phyloP scores from a whole-genome alignment of 2,888 invertebrate genomes.

The Nomada goodeniana region DNA sequence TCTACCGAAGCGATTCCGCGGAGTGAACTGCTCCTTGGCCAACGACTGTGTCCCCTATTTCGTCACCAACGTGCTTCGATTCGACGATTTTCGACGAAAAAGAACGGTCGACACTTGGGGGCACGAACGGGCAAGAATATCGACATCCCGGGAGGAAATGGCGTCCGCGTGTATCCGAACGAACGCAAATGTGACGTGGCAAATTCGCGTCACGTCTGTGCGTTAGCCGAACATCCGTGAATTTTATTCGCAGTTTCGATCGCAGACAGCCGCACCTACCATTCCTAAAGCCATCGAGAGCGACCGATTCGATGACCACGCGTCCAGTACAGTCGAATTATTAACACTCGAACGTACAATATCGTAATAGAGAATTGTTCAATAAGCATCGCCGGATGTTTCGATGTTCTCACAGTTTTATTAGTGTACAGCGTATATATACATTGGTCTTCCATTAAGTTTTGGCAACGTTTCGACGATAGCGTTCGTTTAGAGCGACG shows the following conservation, averaged over 20 bases:
- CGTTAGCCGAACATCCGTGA: constrained; percentile 40
- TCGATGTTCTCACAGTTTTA: constrained; percentile 65
- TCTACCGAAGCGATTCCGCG: background rate
- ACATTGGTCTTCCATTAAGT: constrained; percentile 75
- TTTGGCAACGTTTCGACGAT: constrained; percentile 65
- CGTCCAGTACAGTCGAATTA: constrained; percentile 1
- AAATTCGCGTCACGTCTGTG: constrained; percentile 52
- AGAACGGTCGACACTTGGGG: background rate
- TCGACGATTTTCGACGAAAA: constrained; percentile 18
- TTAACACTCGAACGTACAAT: constrained; percentile 53
- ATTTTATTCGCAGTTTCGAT: constrained; percentile 43
- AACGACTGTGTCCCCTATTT: constrained; percentile 33
- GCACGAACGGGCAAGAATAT: background rate
- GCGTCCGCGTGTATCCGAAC: constrained; percentile 20
- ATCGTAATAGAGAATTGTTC: constrained; percentile 66
- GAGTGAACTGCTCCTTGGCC: constrained; percentile 37
- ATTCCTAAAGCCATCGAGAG: constrained; percentile 14
- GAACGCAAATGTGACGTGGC: constrained; percentile 39
- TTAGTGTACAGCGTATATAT: constrained; percentile 76
- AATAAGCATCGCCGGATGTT: constrained; percentile 72
- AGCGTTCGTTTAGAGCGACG: constrained; percentile 44
- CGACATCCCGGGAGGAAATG: background rate
- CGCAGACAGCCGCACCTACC: background rate
- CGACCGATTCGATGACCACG: constrained; percentile 10
- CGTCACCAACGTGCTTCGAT: constrained; percentile 53